Percentiles rank a stretch among this genome's conserved stretches.
Evolutionary conservation across 2,888 invertebrate species (phyloP).

Genomic region (Tigriopus californicus): DNA sequence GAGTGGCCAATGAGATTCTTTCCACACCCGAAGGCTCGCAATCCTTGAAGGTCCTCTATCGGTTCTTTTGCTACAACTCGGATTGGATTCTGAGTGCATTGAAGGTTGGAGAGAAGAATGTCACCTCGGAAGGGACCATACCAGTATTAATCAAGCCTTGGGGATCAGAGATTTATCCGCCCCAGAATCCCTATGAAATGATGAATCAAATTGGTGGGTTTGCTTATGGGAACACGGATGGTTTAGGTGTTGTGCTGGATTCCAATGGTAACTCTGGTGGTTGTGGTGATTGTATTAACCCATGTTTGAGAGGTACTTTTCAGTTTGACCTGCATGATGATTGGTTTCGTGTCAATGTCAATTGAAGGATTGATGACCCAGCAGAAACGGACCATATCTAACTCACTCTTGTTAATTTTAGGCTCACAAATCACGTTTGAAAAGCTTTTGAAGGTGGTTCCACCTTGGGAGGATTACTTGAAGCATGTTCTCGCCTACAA

Average conservation of each 20-base stretch:
- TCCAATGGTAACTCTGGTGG: neutral
- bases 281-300: neutral
- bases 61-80: conserved; percentile 4
- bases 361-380: neutral
- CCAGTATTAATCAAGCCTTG: conserved; percentile 2
- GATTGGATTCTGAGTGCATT: conserved; percentile 3
- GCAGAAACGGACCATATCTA: too few species aligned
- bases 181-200: neutral
- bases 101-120: neutral
- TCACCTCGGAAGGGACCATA: neutral
- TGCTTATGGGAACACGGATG: neutral
- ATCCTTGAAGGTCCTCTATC: neutral
- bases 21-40: neutral
- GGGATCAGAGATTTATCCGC: neutral
- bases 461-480: neutral
- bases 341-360: neutral
- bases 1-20: conserved; percentile 1
- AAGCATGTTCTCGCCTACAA: neutral
- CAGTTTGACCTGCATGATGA: too few species aligned
- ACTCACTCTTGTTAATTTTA: neutral
- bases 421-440: neutral
- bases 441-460: neutral
- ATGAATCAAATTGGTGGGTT: conserved; percentile 4
- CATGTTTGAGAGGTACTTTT: too few species aligned
- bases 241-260: neutral